phyloP scores from a whole-genome alignment of 2,113 vertebrate genomes.

The Coryphaenoides rupestris region DNA sequence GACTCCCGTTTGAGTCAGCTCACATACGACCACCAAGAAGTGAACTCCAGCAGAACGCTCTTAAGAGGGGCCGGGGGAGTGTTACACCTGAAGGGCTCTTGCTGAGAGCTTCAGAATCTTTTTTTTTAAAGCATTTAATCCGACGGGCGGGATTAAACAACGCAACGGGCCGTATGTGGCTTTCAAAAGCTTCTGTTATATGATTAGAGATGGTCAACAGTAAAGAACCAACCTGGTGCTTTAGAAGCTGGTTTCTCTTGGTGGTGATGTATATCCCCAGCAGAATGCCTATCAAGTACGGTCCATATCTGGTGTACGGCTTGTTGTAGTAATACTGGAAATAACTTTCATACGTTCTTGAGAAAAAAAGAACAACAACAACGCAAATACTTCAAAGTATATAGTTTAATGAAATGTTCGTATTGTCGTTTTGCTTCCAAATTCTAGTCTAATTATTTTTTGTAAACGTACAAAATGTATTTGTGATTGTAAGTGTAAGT shows the following conservation, averaged over 20 bases:
- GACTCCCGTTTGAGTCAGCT: no score
- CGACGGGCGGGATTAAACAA: no score
- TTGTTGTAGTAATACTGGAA: conserved; percentile 80
- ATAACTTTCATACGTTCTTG: conserved; percentile 70
- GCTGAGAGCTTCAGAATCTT: no score
- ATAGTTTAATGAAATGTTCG: no score
- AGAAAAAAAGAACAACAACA: conserved; percentile 27
- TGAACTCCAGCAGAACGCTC: no score
- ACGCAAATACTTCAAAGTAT: background rate
- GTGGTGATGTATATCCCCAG: conserved; percentile 71
- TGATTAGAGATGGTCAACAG: no score
- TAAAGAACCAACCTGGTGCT: conserved; percentile 61
- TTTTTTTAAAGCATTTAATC: no score
- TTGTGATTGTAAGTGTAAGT: background rate
- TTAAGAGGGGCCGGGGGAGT: no score
- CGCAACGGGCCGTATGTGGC: no score
- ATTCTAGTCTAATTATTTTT: background rate
- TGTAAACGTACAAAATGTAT: background rate
- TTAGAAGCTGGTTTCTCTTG: conserved; percentile 63
- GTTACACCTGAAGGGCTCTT: no score
- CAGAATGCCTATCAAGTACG: conserved; percentile 79
- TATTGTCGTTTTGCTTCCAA: background rate
- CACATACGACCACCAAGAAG: no score
- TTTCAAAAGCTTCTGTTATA: no score
- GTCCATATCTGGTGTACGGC: conserved; percentile 80